These are phyloP conservation scores for Drosophila meridionalis DNA, from an alignment of 2,888 invertebrate species.

Conservation along the genomic window DNA sequence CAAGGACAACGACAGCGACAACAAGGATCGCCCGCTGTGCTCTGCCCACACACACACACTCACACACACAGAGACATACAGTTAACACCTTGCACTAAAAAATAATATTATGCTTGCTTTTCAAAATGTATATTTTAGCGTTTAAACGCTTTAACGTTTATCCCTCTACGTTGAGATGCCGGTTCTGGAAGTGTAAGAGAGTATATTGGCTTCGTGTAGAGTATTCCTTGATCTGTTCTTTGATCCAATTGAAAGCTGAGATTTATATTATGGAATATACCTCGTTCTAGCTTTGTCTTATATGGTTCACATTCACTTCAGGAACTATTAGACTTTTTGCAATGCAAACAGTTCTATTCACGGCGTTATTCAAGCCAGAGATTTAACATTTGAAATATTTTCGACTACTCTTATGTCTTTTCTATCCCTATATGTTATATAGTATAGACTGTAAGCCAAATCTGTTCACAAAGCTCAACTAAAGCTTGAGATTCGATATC, in stretches of 20 bases:
- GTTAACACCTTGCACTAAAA: slow-evolving; percentile 69
- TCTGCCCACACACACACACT: slow-evolving; percentile 42
- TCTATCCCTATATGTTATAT: neutral
- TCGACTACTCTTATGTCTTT: neutral
- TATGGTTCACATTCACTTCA: no score
- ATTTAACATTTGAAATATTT: neutral
- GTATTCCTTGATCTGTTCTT: no score
- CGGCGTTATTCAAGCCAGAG: no score
- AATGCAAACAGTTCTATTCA: neutral
- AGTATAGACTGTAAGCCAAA: neutral
- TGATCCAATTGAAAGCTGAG: neutral
- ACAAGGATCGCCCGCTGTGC: slow-evolving; percentile 69
- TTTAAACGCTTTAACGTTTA: slow-evolving; percentile 63
- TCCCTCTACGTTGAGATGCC: slow-evolving; percentile 9
- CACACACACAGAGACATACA: slow-evolving; percentile 43
- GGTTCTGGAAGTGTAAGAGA: neutral
- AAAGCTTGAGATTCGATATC: neutral
- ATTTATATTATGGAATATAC: neutral
- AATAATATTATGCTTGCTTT: slow-evolving; percentile 60
- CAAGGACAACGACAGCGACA: slow-evolving; percentile 47
- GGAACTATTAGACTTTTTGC: no score
- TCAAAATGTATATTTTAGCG: slow-evolving; percentile 58
- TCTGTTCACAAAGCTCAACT: neutral
- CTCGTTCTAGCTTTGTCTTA: no score
- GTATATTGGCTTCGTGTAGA: neutral